Evolutionary conservation across 35 echinoderm and acorn worm genomes (phyloP).

Genomic region (Lytechinus pictus): DNA sequence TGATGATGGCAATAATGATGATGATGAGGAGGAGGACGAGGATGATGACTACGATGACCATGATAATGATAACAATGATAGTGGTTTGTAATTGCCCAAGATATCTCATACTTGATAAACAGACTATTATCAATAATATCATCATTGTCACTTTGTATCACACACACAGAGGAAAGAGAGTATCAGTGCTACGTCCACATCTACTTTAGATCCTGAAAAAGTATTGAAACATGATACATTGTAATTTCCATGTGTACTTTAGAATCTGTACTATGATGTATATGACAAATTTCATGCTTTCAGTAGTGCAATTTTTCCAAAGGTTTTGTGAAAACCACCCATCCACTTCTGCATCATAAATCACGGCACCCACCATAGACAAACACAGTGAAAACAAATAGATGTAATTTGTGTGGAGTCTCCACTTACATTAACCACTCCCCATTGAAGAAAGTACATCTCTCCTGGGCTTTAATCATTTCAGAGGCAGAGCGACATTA

Average conservation of each 20-base stretch:
- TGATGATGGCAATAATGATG: no score
- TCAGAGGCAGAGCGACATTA: background rate
- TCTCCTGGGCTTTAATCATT: background rate
- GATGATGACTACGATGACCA: no score
- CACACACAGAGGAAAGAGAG: no score
- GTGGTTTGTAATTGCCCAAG: no score
- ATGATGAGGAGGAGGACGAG: no score
- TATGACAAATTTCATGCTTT: background rate
- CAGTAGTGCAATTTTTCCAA: background rate
- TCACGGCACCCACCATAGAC: background rate
- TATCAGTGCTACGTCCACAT: background rate
- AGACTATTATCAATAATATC: no score
- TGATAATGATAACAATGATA: no score
- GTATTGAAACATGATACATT: no score
- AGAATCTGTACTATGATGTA: background rate
- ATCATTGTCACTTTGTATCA: no score
- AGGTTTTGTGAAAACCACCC: background rate
- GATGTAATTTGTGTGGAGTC: slow-evolving; percentile 13
- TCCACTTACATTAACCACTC: background rate
- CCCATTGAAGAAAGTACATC: background rate
- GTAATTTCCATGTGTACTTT: background rate
- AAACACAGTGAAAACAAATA: slow-evolving; percentile 28
- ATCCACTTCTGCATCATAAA: background rate
- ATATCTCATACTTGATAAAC: no score
- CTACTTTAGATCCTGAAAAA: background rate